Percentiles rank a stretch among this genome's conserved stretches.
Evolutionary conservation across 2,113 vertebrate species (phyloP).

Genomic region (Struthidea cinerea): DNA sequence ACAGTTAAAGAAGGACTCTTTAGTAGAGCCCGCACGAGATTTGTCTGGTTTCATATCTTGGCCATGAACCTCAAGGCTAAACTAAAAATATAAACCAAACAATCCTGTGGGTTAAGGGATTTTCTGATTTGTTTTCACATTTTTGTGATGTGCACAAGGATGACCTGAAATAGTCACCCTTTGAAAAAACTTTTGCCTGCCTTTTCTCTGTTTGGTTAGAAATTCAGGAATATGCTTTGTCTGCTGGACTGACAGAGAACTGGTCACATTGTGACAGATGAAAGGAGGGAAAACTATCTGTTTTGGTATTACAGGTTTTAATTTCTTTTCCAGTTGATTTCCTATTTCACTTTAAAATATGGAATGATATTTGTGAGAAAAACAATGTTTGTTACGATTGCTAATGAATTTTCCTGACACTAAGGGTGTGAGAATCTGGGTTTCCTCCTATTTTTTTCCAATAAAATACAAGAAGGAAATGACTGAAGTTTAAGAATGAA

Average conservation of each 20-base stretch:
- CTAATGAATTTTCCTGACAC: neutral
- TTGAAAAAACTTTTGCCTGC: neutral
- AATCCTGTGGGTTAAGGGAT: neutral
- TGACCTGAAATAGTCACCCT: neutral
- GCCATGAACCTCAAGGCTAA: neutral
- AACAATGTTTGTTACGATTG: neutral
- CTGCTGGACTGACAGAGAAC: neutral
- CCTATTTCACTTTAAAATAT: neutral
- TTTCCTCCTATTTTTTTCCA: constrained; percentile 43
- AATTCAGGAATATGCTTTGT: neutral
- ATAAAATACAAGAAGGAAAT: constrained; percentile 25
- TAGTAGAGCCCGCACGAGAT: constrained; percentile 7
- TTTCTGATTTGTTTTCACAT: neutral
- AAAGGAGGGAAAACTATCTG: neutral
- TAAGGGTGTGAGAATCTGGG: constrained; percentile 24
- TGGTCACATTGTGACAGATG: neutral
- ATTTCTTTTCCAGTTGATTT: neutral
- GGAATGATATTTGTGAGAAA: neutral
- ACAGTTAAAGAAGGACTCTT: neutral
- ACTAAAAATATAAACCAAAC: constrained; percentile 16
- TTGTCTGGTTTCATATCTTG: constrained; percentile 4
- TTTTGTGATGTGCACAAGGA: neutral
- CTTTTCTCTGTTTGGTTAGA: neutral
- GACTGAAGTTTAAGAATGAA: neutral
- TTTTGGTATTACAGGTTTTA: neutral